phyloP scores from a whole-genome alignment of 2,888 invertebrate species.

The Luffia ferchaultella region DNA sequence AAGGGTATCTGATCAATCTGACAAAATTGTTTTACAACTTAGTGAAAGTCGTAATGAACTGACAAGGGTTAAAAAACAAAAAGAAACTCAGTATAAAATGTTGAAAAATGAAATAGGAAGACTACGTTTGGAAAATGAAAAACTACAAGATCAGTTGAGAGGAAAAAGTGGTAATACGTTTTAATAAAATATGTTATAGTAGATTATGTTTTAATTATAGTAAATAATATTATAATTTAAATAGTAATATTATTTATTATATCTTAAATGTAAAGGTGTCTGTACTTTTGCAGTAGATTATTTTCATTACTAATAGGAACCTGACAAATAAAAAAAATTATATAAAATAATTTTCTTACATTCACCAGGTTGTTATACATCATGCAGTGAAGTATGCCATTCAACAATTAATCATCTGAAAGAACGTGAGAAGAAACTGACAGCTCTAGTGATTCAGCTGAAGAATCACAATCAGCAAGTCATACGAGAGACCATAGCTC shows the following conservation, averaged over 20 bases:
- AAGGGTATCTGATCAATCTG: constrained; percentile 45
- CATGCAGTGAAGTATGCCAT: constrained; percentile 38
- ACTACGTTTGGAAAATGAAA: constrained; percentile 44
- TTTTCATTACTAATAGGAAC: background rate
- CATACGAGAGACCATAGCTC: constrained; percentile 27
- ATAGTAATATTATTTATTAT: background rate
- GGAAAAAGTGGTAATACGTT: constrained; percentile 21
- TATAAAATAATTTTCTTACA: constrained; percentile 2
- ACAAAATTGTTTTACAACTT: constrained; percentile 34
- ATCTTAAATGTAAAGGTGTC: background rate
- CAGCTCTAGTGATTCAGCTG: constrained; percentile 32
- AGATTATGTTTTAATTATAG: background rate
- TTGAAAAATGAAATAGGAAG: constrained; percentile 42
- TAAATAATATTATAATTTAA: background rate
- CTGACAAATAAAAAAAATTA: background rate
- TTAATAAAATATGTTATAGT: background rate
- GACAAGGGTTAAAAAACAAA: constrained; percentile 40
- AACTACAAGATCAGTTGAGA: constrained; percentile 38
- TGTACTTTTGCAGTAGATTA: background rate
- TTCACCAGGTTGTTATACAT: constrained; percentile 23
- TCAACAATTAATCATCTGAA: constrained; percentile 28
- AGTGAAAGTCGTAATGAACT: constrained; percentile 35
- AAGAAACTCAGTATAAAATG: constrained; percentile 36
- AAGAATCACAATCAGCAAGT: constrained; percentile 37
- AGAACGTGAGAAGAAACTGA: constrained; percentile 34